These are phyloP conservation scores for Anomalospiza imberbis DNA, from an alignment of 2,797 vertebrate genomes.

Conservation along the genomic window DNA sequence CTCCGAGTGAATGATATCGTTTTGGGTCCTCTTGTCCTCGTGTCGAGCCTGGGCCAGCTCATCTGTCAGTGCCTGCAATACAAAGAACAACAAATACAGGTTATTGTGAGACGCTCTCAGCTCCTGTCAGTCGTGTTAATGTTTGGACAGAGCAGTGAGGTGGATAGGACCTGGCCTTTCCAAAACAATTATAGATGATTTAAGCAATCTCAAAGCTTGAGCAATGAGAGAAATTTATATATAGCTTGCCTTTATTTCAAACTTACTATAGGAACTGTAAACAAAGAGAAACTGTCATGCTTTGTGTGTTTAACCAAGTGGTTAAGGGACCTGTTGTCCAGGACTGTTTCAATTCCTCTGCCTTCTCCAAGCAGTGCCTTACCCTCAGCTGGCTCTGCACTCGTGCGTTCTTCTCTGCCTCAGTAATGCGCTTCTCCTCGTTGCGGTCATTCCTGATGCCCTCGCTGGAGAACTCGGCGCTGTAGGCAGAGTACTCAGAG, in stretches of 20 bases:
- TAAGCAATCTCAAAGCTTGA: not conserved
- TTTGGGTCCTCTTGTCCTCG: conserved; percentile 90
- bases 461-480: conserved; percentile 84
- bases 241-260: not conserved
- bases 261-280: not conserved
- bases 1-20: conserved; percentile 90
- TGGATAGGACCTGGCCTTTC: fast-evolving
- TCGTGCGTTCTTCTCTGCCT: conserved; percentile 91
- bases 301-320: not conserved
- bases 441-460: conserved; percentile 85
- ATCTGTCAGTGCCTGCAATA: conserved; percentile 81
- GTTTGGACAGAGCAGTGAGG: not conserved
- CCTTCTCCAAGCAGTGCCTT: conserved; percentile 22
- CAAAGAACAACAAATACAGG: not conserved
- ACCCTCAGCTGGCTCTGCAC: conserved; percentile 92
- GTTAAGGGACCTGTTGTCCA: not conserved
- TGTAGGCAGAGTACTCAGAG: conserved; percentile 80
- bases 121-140: not conserved
- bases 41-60: conserved; percentile 90
- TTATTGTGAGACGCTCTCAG: not conserved
- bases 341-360: not conserved
- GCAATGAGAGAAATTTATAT: not conserved
- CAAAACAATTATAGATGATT: not conserved
- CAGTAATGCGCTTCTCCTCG: conserved; percentile 88
- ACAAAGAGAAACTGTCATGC: not conserved